Evolutionary conservation across 2,888 invertebrate species (phyloP), one percentile per base, ranked within the genome.

Genomic region (Brachycybe producta): DNA sequence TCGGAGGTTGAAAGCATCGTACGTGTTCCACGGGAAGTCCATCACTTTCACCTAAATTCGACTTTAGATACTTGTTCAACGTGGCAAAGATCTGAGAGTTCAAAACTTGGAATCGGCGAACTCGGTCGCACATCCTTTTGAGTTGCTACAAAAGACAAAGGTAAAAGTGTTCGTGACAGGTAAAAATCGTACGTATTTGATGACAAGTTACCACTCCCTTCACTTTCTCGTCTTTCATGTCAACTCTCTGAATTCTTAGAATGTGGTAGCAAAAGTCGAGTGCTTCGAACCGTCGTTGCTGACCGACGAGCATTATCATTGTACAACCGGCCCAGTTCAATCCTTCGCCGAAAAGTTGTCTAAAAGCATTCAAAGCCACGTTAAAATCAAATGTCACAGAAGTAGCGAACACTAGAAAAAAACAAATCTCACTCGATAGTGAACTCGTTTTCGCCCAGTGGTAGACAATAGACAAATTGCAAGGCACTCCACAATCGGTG

Each of bases 231-330:
- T 95, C 92, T 67, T 94, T 94, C 57, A 90, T 87, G 66, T 97
- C 95, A 0, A 92, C 91, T 32, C 92, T 73, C 68, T 97, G 95
- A 8, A 97, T 92, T 54, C 92, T 72, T 54, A 97, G 75, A 61
- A 98, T 86, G 68, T 98, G 97, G 71, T 98, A 98, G 70, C 91
- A 94, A 73, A 97, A 97, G 73, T 98, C 98, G 38, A 97, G 75
- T 1, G 92, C 91, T 66, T 98, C 95, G 68, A 97, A 98, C 53
- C 95, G 74, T 40, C 91, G 73, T 70, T 97, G 94, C 64, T 98
- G 97, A 0, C 91, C 91, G 32, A 98, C 73, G 36, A 98, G 73
- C 2, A 90, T 84, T 55, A 98, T 88, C 75, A 98, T 87, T 11
- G 92, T 83, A 67, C 95, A 94, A 0, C 95, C 97, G 3, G 95